Base-by-base conservation (phyloP, 2,113 vertebrate genomes). In the Nothoprocta pentlandii region DNA sequence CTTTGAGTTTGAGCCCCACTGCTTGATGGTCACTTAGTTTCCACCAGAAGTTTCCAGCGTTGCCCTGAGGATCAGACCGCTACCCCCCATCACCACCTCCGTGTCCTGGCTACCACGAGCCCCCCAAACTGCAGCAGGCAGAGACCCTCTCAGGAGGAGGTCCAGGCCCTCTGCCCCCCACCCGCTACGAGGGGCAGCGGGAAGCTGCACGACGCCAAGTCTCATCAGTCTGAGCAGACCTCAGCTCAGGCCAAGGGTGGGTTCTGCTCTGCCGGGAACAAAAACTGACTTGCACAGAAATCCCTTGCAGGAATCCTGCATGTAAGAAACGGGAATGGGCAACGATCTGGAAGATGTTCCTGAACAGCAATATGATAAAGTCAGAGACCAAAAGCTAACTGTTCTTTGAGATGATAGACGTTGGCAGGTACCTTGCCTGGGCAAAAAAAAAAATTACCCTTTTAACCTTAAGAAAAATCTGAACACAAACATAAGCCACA, bases 61-160 rank as follows among this genome's bases (percentile, higher is more conserved):
- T 17, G 9, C 30, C 54, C 54, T 32, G 28, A 30, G 30, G 28
- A 58, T 58, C 30, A 12, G 10, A 49, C 10, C 21, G 10, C 9
- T 49, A 10, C 49, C 47, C 20, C 20, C 47, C 47, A 49, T 49
- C 20, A 49, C 47, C 49, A 49, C 21, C 5, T 66, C 42, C 8
- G 2, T 12, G 26, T 30, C 17, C 80, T 23, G 34, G 44, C 15
- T 0, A 0, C 70, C 59, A 5, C 1, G 22, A 41, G 22, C 4
- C 16, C 36, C 36, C 21, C 34, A 32, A 32, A 36, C 8, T 32
- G 2, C 14, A 42, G 47, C 30, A 68, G 30, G 19, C 42, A 76
- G 44, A 70, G 39, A 32, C 49, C 76, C 21, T 3, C 3, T 0
- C 0, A 59, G 44, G 26, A 49, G 36, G 1, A 11, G 32, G 47